phyloP scores from a whole-genome alignment of 1,140 invertebrate species.

The Manduca sexta region DNA sequence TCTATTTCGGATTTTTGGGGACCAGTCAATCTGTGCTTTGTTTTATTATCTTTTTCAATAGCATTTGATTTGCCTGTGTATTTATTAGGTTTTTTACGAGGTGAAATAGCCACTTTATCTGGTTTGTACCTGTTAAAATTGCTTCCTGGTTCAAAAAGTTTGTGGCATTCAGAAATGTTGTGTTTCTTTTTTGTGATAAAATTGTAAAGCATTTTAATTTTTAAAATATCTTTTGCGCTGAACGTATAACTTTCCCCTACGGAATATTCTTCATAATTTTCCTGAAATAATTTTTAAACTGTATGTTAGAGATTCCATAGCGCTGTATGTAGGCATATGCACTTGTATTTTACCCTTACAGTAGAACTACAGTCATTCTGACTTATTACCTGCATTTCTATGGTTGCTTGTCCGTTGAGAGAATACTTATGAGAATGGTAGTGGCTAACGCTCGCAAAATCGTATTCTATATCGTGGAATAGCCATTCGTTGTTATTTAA shows the following conservation, averaged over 20 bases:
- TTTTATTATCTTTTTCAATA: conserved; percentile 6
- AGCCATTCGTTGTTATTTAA: conserved; percentile 41
- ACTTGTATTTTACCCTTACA: too few species aligned
- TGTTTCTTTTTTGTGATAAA: conserved; percentile 28
- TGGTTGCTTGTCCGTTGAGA: conserved; percentile 36
- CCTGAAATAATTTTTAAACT: conserved; percentile 8
- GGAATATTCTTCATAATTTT: neutral
- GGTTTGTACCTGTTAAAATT: conserved; percentile 21
- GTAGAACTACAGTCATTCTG: neutral
- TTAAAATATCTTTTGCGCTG: conserved; percentile 38
- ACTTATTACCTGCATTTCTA: conserved; percentile 25
- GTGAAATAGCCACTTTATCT: conserved; percentile 9
- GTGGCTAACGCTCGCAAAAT: conserved; percentile 43
- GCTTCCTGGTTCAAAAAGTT: conserved; percentile 34
- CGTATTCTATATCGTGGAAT: conserved; percentile 41
- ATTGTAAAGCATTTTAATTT: conserved; percentile 52
- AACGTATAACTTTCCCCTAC: conserved; percentile 27
- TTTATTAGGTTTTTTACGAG: conserved; percentile 31
- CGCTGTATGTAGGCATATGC: too few species aligned
- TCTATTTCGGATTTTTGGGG: conserved; percentile 1
- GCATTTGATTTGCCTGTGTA: conserved; percentile 26
- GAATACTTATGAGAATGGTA: conserved; percentile 37
- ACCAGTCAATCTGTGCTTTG: conserved; percentile 1
- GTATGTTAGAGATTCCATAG: too few species aligned
- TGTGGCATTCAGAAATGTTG: conserved; percentile 27